Evolutionary conservation across 92 coral and sea anemone species (phyloP).

Genomic region (Anthopleura xanthogrammica): DNA sequence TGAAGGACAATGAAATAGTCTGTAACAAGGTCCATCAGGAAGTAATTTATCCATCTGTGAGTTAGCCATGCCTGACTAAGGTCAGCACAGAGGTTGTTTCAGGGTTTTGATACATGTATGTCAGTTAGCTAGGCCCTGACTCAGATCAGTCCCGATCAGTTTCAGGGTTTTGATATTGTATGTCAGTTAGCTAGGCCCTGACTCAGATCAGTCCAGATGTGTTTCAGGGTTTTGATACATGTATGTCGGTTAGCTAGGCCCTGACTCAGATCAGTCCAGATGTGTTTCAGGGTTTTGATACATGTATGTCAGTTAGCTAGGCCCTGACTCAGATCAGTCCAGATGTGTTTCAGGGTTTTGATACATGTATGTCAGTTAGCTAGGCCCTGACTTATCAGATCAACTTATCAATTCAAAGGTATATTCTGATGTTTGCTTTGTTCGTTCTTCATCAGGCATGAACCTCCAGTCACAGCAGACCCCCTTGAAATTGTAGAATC

Average conservation of each 20-base stretch:
- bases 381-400: not conserved
- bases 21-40: slow-evolving; percentile 93
- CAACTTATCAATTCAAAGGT: too few relatives aligned
- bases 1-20: slow-evolving; percentile 88
- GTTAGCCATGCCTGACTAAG: not conserved
- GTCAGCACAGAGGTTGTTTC: not conserved
- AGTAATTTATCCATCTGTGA: not conserved
- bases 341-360: not conserved
- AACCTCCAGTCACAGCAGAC: slow-evolving; percentile 89
- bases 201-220: not conserved
- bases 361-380: not conserved
- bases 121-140: too few relatives aligned
- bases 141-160: not conserved
- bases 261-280: not conserved
- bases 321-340: not conserved
- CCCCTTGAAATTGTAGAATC: slow-evolving; percentile 64
- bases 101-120: too few relatives aligned
- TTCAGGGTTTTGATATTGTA: not conserved
- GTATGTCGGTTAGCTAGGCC: not conserved
- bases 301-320: not conserved
- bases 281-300: not conserved
- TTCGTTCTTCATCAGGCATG: slow-evolving; percentile 62
- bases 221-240: not conserved
- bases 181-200: not conserved
- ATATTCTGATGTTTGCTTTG: not conserved